Percentiles rank a stretch among this genome's conserved stretches.
Conservation (phyloP, 2,113 vertebrate genomes). For the Platichthys stellatus region DNA sequence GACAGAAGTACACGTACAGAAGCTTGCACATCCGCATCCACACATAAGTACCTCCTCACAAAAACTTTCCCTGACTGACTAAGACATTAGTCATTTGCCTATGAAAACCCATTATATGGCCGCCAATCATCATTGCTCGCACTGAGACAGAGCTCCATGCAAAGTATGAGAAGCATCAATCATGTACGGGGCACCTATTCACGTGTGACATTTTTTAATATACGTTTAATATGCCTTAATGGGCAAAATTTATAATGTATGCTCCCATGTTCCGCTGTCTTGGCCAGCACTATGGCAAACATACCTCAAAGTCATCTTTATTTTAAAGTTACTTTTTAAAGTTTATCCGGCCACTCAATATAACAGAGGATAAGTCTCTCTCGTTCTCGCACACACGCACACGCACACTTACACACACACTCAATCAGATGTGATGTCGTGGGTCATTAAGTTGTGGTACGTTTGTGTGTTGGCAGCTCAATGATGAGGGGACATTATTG, state of each 20-base stretch:
- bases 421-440: conserved; percentile 68
- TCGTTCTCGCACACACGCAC: background rate
- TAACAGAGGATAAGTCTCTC: conserved; percentile 33
- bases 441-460: conserved; percentile 73
- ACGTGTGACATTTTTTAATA: conserved; percentile 79
- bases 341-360: conserved; percentile 39
- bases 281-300: conserved; percentile 33
- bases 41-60: conserved; percentile 40
- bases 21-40: background rate
- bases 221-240: conserved; percentile 77
- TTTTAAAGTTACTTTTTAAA: conserved; percentile 62
- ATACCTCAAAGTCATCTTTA: conserved; percentile 71
- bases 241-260: conserved; percentile 68
- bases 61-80: conserved; percentile 62
- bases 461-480: conserved; percentile 66
- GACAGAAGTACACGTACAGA: conserved; percentile 7
- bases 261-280: conserved; percentile 59
- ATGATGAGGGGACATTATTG: conserved; percentile 56
- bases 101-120: conserved; percentile 73
- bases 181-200: conserved; percentile 68
- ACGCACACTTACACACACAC: conserved; percentile 5
- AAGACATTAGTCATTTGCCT: conserved; percentile 71
- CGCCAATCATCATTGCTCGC: conserved; percentile 78
- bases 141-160: conserved; percentile 65
- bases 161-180: conserved; percentile 75